These are phyloP conservation scores for Polypedilum vanderplanki DNA, from an alignment of 1,140 invertebrate genomes.

Conservation along the genomic window DNA sequence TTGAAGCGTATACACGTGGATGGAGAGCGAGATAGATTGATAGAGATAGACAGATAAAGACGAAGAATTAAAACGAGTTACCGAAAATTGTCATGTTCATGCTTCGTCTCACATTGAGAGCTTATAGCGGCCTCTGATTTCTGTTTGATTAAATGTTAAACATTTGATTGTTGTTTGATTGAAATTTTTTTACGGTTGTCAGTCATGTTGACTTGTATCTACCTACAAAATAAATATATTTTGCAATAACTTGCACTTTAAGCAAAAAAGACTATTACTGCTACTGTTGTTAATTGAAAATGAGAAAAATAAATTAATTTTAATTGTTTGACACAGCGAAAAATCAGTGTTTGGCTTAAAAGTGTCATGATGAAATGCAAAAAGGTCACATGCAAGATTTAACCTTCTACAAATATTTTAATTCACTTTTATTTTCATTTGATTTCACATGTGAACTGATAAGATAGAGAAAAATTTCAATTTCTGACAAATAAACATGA, in stretches of 20 bases:
- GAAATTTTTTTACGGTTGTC: constrained; percentile 20
- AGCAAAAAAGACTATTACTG: not conserved
- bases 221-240: not conserved
- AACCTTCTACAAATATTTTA: not conserved
- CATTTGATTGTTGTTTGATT: constrained; percentile 20
- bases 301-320: constrained; percentile 6
- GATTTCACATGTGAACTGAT: not conserved
- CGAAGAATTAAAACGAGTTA: not conserved
- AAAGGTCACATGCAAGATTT: not conserved
- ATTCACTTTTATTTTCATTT: not conserved
- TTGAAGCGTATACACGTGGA: constrained; percentile 10
- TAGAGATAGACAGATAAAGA: no score
- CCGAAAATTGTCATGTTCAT: constrained; percentile 27
- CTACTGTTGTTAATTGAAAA: not conserved
- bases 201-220: not conserved
- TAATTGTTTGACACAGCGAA: not conserved
- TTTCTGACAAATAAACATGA: constrained; percentile 5
- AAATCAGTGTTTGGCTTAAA: not conserved
- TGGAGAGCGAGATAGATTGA: not conserved
- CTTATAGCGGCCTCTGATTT: not conserved
- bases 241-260: not conserved
- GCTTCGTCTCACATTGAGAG: constrained; percentile 5
- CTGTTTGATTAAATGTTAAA: constrained; percentile 24
- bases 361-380: not conserved
- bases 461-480: not conserved